Base-by-base conservation (phyloP, 2,888 invertebrate genomes). In the Ommatoiulus sabulosus region DNA sequence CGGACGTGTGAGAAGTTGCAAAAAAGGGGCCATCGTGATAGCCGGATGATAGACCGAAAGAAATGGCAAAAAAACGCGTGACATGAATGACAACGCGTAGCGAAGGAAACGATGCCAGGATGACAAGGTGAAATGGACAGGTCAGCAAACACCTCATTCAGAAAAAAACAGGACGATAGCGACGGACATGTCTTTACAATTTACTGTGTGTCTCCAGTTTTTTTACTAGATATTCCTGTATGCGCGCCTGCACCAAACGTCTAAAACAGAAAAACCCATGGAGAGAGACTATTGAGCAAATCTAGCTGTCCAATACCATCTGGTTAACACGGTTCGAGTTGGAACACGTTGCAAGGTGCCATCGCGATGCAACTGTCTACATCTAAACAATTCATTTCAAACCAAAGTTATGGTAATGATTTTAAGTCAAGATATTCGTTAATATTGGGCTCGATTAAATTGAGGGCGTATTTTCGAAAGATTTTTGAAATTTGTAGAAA, bases 51-150 rank as follows among this genome's bases (percentile, higher is more conserved):
- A 24, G 72, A 72, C 72, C 72, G 72, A 24, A n/a, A 20, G 10
- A 72, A 72, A 72, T 72, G 72, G 72, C 72, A 72, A 72, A 35
- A 35, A 72, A 72, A 72, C 72, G 72, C 72, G 72, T 72, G 72
- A 72, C 72, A 72, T 72, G 72, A 72, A 72, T 72, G 72, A 72
- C 72, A 72, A 72, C 72, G 3, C 8, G 72, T 10, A 72, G n/a
- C 24, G 72, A 72, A 72, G n/a, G 24, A 72, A 72, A 72, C 72
- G 72, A 1, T 72, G 20, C 24, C 72, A 72, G 24, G 35, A 72
- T 72, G 72, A 72, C 72, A 72, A 72, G 72, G 72, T 72, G 72
- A 72, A n/a, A n/a, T 72, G 72, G 72, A 72, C 72, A 72, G 72
- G 72, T 72, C 72, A 72, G 72, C 72, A 72, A 72, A 72, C 72